Conservation (phyloP, 2,797 vertebrate genomes). For the Vespertilio murinus region DNA sequence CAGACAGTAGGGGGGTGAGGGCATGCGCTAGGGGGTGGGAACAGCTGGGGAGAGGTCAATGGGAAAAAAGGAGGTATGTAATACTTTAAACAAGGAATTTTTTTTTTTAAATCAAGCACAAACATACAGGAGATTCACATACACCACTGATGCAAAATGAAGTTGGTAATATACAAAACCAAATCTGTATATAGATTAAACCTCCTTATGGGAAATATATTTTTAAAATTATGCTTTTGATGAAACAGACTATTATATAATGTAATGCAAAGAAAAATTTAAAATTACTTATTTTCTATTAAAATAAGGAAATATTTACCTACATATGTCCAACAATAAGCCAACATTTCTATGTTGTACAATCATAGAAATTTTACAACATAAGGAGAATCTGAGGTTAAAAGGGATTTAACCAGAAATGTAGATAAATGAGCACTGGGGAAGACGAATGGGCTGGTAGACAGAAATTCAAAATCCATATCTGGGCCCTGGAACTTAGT, state of each 20-base stretch:
- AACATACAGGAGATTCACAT: conserved; percentile 26
- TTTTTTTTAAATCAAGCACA: neutral
- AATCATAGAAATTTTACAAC: neutral
- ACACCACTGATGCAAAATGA: neutral
- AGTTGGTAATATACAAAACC: conserved; percentile 10
- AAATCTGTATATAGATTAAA: conserved; percentile 32
- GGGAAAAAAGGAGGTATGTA: no score
- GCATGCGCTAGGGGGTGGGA: no score
- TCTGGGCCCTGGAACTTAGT: neutral
- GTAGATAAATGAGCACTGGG: neutral
- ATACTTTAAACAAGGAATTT: no score
- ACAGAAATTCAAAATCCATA: conserved; percentile 27
- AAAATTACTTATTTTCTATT: conserved; percentile 9
- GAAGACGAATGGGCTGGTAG: neutral
- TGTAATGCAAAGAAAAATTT: neutral
- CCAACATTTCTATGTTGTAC: neutral
- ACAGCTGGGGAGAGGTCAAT: no score
- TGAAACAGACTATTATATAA: neutral
- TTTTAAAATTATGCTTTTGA: neutral
- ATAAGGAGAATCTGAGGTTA: neutral
- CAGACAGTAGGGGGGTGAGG: no score
- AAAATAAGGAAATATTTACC: conserved; percentile 24
- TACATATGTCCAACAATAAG: conserved; percentile 35
- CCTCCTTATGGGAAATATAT: neutral
- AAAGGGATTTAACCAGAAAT: neutral